Evolutionary conservation across 2,888 invertebrate species (phyloP).

Genomic region (Sympetrum striolatum): DNA sequence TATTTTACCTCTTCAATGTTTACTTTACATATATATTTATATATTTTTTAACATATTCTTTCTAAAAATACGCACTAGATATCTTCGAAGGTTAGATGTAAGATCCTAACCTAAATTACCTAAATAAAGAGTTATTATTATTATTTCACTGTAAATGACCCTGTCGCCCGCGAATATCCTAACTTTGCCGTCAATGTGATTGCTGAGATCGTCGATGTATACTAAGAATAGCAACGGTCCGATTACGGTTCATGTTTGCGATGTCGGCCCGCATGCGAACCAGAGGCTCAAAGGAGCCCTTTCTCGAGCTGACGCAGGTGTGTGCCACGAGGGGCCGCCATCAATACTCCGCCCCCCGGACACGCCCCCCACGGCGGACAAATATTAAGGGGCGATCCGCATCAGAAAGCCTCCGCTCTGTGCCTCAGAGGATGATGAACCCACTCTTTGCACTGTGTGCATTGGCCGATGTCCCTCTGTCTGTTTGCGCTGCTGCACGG

Average conservation of each 20-base stretch:
- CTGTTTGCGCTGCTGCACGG: not conserved
- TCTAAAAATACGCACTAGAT: too few species aligned
- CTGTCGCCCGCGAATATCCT: too few species aligned
- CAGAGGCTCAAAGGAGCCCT: not conserved
- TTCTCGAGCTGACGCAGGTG: slow-evolving; percentile 9
- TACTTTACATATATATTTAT: too few species aligned
- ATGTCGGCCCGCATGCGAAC: not conserved
- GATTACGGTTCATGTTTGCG: not conserved
- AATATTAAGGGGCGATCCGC: not conserved
- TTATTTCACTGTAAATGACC: too few species aligned
- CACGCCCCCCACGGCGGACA: not conserved
- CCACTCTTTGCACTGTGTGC: not conserved
- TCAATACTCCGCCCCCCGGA: not conserved
- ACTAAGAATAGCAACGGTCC: too few species aligned
- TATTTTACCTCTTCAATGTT: too few species aligned
- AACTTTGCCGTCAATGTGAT: too few species aligned
- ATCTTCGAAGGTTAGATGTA: too few species aligned
- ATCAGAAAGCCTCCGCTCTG: not conserved
- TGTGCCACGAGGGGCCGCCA: not conserved
- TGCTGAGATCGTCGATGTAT: too few species aligned
- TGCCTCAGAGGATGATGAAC: not conserved
- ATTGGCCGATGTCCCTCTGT: not conserved
- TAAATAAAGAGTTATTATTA: too few species aligned
- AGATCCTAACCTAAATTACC: too few species aligned
- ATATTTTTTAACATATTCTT: too few species aligned